These are phyloP conservation scores for Tetramorium parvispinum DNA, from an alignment of 1,140 invertebrate species.

Conservation along the genomic window DNA sequence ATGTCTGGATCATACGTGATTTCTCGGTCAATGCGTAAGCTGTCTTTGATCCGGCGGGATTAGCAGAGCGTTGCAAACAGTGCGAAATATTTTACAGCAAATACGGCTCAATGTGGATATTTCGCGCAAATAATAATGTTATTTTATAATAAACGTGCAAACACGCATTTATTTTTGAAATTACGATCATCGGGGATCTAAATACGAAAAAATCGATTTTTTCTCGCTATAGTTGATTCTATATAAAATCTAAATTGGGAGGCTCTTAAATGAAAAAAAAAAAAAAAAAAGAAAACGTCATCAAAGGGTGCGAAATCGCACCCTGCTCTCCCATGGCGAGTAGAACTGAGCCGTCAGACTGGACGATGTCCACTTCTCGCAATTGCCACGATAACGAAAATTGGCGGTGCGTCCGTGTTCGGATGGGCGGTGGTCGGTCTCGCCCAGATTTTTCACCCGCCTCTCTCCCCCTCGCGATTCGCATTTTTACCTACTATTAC, in stretches of 20 bases:
- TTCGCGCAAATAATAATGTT: background rate
- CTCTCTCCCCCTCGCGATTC: background rate
- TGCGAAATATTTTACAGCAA: background rate
- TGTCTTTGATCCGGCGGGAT: conserved; percentile 4
- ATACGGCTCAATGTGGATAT: background rate
- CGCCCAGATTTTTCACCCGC: conserved; percentile 28
- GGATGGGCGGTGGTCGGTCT: conserved; percentile 72
- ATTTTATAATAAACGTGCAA: background rate
- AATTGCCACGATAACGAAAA: conserved; percentile 76
- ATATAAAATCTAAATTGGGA: background rate
- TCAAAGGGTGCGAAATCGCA: conserved; percentile 20
- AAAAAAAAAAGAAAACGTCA: background rate
- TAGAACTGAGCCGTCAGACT: background rate
- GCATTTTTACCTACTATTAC: conserved; percentile 19
- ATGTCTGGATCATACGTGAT: background rate
- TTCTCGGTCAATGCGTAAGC: background rate
- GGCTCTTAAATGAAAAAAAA: background rate
- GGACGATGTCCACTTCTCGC: conserved; percentile 43
- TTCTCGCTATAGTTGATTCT: background rate
- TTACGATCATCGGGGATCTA: background rate
- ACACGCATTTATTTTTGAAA: background rate
- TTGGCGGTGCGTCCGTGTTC: conserved; percentile 70
- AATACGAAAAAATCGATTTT: background rate
- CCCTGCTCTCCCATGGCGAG: background rate
- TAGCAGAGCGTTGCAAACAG: background rate